Base-by-base conservation (phyloP, 1,140 invertebrate genomes). In the Sminthurides bifidus region DNA sequence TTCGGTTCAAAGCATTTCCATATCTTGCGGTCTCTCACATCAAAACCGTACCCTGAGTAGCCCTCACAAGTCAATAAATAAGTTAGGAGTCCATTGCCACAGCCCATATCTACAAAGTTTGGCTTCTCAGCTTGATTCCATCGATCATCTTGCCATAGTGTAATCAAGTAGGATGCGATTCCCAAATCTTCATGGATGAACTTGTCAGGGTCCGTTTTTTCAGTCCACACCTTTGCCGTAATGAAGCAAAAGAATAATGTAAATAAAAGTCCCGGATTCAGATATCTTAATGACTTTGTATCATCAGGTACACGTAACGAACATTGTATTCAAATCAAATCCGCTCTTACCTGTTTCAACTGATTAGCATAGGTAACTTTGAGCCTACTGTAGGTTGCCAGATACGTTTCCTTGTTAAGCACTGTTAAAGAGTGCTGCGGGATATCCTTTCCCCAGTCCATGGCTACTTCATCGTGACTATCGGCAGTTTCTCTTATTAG, bases 171-270 rank as follows among this genome's bases (percentile, higher is more conserved):
- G 2, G 87, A 75, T 15, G 92, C 90, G 66, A 98, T 97, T 5
- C 87, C 90, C 55, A 98, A 76, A 70, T 98, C 94, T 77, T 98
- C 93, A 75, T 86, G 92, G 5, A 98, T 86, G 77, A 87, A 95
- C 73, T 98, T 98, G 35, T 80, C 68, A 14, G 93, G 90, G 74
- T 96, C 89, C 31, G 93, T 98, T 61, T 77, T 83, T 73, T 95
- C 89, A 19, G 82, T 79, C 92, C 92, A 95, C 53, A 79, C 78
- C 61, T 10, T 8, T 48, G 26, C 19, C 12, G 19, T 10, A 6
- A 48, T 6, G 15, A 48, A 8, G 30, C 6, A 48, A 48, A 48
- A 26, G 8, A 6, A 10, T 27, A 48, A 26, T 4, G 4, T 48
- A 30, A 26, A 23, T 10, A 4, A 10, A 26, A 43, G 8, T n/a